Evolutionary conservation across 2,888 invertebrate genomes (phyloP).

Genomic region (Taphrorychus bicolor): DNA sequence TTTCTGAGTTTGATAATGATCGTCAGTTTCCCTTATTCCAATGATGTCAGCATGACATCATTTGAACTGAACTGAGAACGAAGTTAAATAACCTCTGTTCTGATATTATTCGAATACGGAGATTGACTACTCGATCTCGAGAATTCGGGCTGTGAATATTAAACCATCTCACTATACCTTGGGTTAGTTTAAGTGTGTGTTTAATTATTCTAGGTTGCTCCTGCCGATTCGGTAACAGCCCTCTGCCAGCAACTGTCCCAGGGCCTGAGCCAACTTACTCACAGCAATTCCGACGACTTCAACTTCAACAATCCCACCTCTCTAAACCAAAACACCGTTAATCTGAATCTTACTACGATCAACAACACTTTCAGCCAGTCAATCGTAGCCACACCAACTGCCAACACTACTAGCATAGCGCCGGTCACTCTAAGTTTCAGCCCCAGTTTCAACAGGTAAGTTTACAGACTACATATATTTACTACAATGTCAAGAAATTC

Average conservation of each 20-base stretch:
- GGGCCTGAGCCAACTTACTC: conserved; percentile 69
- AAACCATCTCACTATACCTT: too few species aligned
- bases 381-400: conserved; percentile 47
- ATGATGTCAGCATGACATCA: too few species aligned
- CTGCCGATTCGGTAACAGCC: conserved; percentile 72
- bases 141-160: too few species aligned
- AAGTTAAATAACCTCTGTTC: too few species aligned
- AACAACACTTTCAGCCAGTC: conserved; percentile 54
- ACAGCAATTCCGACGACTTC: conserved; percentile 65
- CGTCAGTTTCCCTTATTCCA: too few species aligned
- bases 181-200: too few species aligned
- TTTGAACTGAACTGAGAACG: too few species aligned
- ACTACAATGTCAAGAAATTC: too few species aligned
- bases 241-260: conserved; percentile 79
- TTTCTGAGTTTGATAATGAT: too few species aligned
- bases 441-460: conserved; percentile 32
- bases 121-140: too few species aligned
- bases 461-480: too few species aligned
- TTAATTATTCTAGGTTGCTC: conserved; percentile 61
- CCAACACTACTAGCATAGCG: conserved; percentile 46
- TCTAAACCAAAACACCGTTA: conserved; percentile 64
- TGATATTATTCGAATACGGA: too few species aligned
- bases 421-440: conserved; percentile 46
- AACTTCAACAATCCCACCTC: conserved; percentile 66
- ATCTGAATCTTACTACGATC: conserved; percentile 55